phyloP scores from a whole-genome alignment of 2,888 invertebrate genomes.

The Eledone cirrhosa region DNA sequence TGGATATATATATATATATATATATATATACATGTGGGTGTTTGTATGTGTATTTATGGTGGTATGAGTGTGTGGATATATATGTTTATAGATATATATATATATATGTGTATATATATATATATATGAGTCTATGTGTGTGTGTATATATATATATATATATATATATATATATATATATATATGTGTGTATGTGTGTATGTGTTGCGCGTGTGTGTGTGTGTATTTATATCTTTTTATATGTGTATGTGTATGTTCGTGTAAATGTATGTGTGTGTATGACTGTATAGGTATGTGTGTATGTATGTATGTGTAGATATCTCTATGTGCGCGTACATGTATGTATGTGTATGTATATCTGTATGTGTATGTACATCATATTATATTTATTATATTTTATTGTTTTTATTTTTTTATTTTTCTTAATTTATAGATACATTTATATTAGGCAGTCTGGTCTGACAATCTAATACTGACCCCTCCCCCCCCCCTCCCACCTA shows the following conservation, averaged over 20 bases:
- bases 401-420: too few relatives aligned
- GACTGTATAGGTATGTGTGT: neutral
- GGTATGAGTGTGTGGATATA: neutral
- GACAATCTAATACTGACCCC: too few relatives aligned
- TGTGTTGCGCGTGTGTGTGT: neutral
- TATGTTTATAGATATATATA: conserved; percentile 1
- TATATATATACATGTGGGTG: conserved; percentile 4
- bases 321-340: neutral
- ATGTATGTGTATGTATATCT: neutral
- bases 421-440: too few relatives aligned
- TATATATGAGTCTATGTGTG: conserved; percentile 2
- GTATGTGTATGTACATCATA: neutral
- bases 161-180: too few relatives aligned
- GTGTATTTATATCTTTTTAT: too few relatives aligned
- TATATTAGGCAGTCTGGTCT: too few relatives aligned
- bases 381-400: neutral
- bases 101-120: conserved; percentile 27
- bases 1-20: neutral
- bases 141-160: neutral
- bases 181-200: too few relatives aligned
- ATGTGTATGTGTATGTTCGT: too few relatives aligned
- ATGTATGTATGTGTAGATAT: neutral
- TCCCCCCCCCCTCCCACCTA: too few relatives aligned
- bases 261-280: neutral
- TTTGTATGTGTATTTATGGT: neutral